Conservation (phyloP, 1,140 invertebrate genomes). For the Eurosta solidaginis region DNA sequence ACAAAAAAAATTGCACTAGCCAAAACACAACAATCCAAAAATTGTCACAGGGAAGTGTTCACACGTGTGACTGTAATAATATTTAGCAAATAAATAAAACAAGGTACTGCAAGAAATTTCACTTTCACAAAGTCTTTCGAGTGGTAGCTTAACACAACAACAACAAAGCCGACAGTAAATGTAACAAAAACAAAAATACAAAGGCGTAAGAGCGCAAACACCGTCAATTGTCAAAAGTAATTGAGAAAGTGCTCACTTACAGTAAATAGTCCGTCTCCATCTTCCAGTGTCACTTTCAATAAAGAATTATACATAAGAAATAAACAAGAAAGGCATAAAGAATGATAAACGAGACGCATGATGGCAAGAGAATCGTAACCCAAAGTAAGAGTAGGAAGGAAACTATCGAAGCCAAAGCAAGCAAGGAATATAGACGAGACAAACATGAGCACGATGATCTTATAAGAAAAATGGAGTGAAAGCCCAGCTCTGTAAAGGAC, state of each 20-base stretch:
- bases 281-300: no score
- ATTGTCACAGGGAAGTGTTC: not conserved
- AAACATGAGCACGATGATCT: not conserved
- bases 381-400: not conserved
- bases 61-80: constrained; percentile 27
- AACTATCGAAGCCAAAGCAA: not conserved
- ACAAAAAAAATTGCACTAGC: not conserved
- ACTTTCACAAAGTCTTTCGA: constrained; percentile 3
- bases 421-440: not conserved
- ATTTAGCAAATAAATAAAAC: not conserved
- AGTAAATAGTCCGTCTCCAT: no score
- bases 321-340: not conserved
- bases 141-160: not conserved
- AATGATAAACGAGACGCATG: not conserved
- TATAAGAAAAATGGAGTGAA: no score
- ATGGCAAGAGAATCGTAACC: no score
- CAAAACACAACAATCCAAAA: not conserved
- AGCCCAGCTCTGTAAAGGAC: no score
- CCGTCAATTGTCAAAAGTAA: no score
- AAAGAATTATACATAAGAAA: not conserved
- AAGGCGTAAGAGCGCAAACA: not conserved
- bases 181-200: not conserved
- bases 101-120: constrained; percentile 12
- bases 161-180: not conserved
- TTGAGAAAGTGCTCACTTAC: no score